Evolutionary conservation across 2,797 vertebrate species (phyloP), one percentile per base, ranked within the genome.

Genomic region (Amniataba percoides): DNA sequence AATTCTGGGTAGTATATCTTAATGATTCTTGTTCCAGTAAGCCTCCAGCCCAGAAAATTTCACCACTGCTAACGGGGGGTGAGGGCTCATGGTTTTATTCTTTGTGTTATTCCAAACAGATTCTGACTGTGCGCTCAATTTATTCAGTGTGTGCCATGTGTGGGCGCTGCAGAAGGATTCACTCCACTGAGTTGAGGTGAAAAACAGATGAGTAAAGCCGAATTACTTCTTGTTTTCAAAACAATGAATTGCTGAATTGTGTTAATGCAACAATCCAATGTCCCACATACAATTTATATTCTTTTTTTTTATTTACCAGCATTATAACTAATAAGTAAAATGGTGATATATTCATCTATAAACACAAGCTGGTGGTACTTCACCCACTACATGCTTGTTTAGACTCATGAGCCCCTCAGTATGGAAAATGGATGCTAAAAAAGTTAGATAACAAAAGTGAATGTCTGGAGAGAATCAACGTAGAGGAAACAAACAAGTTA

Each of bases 1-100:
- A 48, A 77, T 83, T 78, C 76, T 71, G 59, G 62, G 63, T 60
- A 66, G 74, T 67, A 36, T 40, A 78, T 62, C 66, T 31, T 79
- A 48, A 82, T 82, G 70, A 58, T 68, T 79, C 10, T 39, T 64
- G 59, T 84, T 80, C 64, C 83, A 68, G 60, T 48, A 53, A 67
- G 72, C 77, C 81, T 84, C 45, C 40, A 21, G 71, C 25, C 0
- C 1, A 18, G 45, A 4, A 42, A 15, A 70, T 49, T 57, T 76
- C 56, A 69, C 61, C 23, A 0, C 42, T 5, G 21, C 27, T 66
- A 42, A 79, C 40, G 7, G 27, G 69, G 72, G 45, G 48, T 43
- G 23, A 80, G 72, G 61, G 63, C 34, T 1, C 48, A 55, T 49
- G 62, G 21, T 51, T 73, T 62, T 53, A 11, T 56, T 51, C 53